Base-by-base conservation (phyloP, 2,888 invertebrate genomes). In the Phalangium opilio region DNA sequence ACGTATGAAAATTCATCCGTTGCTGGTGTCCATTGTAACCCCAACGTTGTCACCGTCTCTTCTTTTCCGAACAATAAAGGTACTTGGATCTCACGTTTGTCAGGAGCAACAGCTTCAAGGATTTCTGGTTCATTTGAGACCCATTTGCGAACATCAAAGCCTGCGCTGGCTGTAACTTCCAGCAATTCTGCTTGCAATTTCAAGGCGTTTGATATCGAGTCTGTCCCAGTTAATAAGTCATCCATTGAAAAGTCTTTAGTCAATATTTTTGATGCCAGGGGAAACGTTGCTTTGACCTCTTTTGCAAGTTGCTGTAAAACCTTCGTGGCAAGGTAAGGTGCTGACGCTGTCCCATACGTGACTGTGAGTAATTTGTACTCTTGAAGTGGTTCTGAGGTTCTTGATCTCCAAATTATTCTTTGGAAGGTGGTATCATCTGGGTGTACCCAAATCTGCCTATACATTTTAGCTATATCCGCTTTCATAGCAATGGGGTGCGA, bases 381-480 rank as follows among this genome's bases (percentile, higher is more conserved):
- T 8, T 27, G 27, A 27, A 27, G 4, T 27, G 27, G 27, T 7
- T 27, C 8, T 8, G 4, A 7, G 5, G 27, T 7, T 4, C 8
- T 8, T 27, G 27, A 27, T 27, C 27, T 27, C 27, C 27, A 27
- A 27, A 27, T 4, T 27, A 27, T 27, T 27, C 27, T 27, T 27
- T 27, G 27, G 5, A 4, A 27, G 55, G 45, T 2, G 63, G 44
- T 2, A 12, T 49, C 40, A 2, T 14, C 36, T 2, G 14, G n/a
- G 11, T 17, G 27, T 15, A 50, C 11, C 10, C 35, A 12, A 14
- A 63, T 57, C 48, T 64, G 62, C 0, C 63, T 52, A 47, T 61
- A 64, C 62, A 65, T 65, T 54, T 66, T 66, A 15, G 55, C 60
- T 7, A 67, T 61, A 45, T 66, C 66, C 1, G 62, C 62, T 8